Base-by-base conservation (phyloP, 2,113 vertebrate species). In the Calyptommatus sinebrachiatus region DNA sequence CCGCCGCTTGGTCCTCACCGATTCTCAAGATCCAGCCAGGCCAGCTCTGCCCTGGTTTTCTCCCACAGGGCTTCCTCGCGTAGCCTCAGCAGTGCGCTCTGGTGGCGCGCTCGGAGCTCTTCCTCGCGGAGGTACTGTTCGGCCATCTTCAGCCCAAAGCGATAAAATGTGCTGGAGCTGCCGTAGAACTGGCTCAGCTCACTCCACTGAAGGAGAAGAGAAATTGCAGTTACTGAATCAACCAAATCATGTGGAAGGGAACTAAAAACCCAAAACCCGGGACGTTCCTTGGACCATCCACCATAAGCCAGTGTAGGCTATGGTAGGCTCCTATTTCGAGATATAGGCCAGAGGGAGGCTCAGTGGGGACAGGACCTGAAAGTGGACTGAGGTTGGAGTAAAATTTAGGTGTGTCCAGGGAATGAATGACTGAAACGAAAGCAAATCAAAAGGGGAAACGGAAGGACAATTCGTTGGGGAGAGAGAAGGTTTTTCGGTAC, bases 41-140 rank as follows among this genome's bases (percentile, higher is more conserved):
- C 83, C 73, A 94, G 84, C 84, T 95, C 83, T 0, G 92, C 83
- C 5, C 31, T 76, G 21, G 81, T 85, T 72, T 90, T 95, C 73
- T 94, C 94, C 67, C 0, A 8, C 1, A 95, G 86, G 0, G 87
- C 92, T 68, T 88, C 85, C 26, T 86, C 89, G 3, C 81, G 81
- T 76, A 95, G 93, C 77, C 79, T 82, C 74, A 96, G 90, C 48
- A 95, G 91, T 26, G 89, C 83, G 0, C 84, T 76, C 75, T 91
- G 92, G 60, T 94, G 92, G 7, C 46, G 73, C 2, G 85, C 88
- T 3, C 83, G 73, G 26, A 93, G 88, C 78, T 94, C 90, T 45
- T 95, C 93, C 60, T 88, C 91, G 29, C 83, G 82, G 80, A 93
- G 82, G 5, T 76, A 91, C 88, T 91, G 93, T 73, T 93, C 85